Evolutionary conservation across 1,140 invertebrate genomes (phyloP), one percentile per base, ranked within the genome.

Genomic region (Hypothenemus hampei): DNA sequence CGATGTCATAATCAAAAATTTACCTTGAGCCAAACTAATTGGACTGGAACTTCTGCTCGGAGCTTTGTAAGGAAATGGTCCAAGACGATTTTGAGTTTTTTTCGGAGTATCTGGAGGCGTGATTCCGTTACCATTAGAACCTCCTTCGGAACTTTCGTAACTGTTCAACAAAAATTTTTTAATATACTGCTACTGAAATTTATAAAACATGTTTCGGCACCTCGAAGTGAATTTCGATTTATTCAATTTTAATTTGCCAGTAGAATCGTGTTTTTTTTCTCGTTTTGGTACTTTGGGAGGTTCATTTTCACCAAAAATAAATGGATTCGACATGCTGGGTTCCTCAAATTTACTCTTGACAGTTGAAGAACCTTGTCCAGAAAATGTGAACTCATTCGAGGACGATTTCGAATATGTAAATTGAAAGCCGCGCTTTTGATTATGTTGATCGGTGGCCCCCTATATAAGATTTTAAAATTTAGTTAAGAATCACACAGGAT

Each of bases 61-160:
- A 58, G 73, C 72, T 67, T 75, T 74, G 29, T 76, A 75, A 36
- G 77, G 79, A 35, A 62, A 56, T 22, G 35, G 58, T 6, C 69
- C 68, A 58, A 67, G 67, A 65, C 74, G 8, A 72, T 83, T 73
- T 10, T 81, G 81, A 20, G 71, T 69, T 66, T 74, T 70, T 45
- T 73, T 69, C n/a, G 85, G 84, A n/a, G 85, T 84, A 31, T 83
- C 83, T 3, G 82, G 79, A 29, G 86, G 84, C 26, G 86, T 86
- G 0, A 80, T 78, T 15, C 84, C 85, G 70, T 89, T 91, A 18
- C 85, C 87, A 73, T 89, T 90, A 6, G 81, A 80, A 57, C 84
- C 70, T 62, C 81, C 85, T 65, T 89, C 86, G 11, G 46, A 48
- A 39, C 53, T 45, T 33, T 56, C 53, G 43, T 48, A 48, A 13